phyloP scores from a whole-genome alignment of 37 sponge, comb jelly and placozoan genomes.

The Agelas oroides region DNA sequence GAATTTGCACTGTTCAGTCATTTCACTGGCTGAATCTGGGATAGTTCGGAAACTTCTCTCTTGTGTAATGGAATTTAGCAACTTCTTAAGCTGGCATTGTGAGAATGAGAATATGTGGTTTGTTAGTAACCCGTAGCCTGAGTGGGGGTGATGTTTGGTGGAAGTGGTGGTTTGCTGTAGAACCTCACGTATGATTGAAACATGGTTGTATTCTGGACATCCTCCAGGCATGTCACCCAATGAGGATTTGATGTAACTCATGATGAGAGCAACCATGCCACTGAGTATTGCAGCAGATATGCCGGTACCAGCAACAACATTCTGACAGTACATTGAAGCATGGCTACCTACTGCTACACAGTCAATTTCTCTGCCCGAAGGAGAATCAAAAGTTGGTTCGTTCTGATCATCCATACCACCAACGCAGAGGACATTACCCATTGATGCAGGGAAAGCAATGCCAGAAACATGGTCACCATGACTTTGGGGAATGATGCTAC shows the following conservation, averaged over 20 bases:
- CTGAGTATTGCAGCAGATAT: not conserved
- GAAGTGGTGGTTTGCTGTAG: not conserved
- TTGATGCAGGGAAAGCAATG: not conserved
- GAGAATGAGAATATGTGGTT: not conserved
- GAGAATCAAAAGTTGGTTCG: not conserved
- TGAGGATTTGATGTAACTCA: not conserved
- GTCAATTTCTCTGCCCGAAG: not conserved
- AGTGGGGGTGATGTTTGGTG: not conserved
- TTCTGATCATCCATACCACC: not conserved
- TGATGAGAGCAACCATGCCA: not conserved
- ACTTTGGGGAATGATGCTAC: not conserved
- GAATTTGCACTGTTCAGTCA: conserved; percentile 1
- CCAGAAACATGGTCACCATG: not conserved
- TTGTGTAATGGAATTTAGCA: not conserved
- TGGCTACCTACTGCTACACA: not conserved
- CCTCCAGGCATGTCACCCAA: too few relatives aligned
- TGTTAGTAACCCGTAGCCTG: not conserved
- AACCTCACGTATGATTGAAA: not conserved
- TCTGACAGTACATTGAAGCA: not conserved
- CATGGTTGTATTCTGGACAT: too few relatives aligned
- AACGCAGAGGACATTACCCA: not conserved
- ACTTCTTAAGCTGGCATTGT: too few relatives aligned
- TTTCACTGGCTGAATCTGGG: not conserved
- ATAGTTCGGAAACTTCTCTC: too few relatives aligned
- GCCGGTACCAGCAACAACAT: not conserved